Percentiles rank a stretch among this genome's conserved stretches.
These are phyloP conservation scores for Sardina pilchardus DNA, from an alignment of 2,113 vertebrate species.

Conservation along the genomic window DNA sequence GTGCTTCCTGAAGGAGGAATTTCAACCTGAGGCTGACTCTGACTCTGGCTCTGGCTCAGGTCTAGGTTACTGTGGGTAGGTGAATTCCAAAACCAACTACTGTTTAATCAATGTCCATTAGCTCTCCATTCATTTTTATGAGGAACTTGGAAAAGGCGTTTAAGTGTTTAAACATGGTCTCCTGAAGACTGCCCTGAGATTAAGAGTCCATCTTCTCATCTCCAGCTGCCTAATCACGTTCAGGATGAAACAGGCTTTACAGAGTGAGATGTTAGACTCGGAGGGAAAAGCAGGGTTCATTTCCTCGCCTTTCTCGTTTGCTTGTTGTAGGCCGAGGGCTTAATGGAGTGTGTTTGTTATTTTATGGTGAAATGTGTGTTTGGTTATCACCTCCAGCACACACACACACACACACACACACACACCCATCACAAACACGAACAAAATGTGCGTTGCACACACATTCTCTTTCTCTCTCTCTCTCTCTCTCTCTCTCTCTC, in stretches of 20 bases:
- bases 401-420: not conserved
- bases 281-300: not conserved
- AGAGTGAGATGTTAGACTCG: not conserved
- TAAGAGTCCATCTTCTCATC: not conserved
- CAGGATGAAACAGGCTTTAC: no score
- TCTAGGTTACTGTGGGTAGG: not conserved
- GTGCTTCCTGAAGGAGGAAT: not conserved
- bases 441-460: no score
- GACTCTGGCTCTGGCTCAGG: not conserved
- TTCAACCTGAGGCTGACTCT: not conserved
- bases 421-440: no score
- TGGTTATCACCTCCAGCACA: not conserved
- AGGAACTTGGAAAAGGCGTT: not conserved
- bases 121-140: not conserved
- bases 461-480: not conserved
- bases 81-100: not conserved
- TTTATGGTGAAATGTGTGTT: not conserved
- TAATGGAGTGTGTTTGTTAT: not conserved
- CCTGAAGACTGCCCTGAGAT: not conserved
- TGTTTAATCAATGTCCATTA: not conserved
- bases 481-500: not conserved
- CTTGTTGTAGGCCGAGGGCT: not conserved
- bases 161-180: not conserved
- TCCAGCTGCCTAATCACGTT: not conserved
- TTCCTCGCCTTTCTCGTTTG: not conserved